These are phyloP conservation scores for Liasis olivaceus DNA, from an alignment of 2,797 vertebrate genomes.

Conservation along the genomic window DNA sequence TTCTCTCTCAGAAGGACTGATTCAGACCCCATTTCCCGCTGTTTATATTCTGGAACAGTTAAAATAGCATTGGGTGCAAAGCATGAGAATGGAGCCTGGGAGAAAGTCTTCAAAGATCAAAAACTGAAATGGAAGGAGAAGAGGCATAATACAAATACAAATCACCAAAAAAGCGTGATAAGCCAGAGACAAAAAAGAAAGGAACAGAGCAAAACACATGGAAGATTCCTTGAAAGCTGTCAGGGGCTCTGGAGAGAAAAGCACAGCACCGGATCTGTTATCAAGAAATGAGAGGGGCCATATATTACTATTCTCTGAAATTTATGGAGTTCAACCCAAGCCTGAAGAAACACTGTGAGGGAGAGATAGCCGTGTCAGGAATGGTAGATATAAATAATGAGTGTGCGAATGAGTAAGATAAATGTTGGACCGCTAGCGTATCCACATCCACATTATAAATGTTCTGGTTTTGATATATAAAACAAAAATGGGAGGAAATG, in stretches of 20 bases:
- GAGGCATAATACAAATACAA: background rate
- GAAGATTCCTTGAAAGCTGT: background rate
- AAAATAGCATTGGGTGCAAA: background rate
- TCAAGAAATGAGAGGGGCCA: background rate
- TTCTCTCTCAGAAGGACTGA: background rate
- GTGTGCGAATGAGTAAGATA: conserved; percentile 7
- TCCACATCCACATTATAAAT: conserved; percentile 6
- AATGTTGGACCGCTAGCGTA: background rate
- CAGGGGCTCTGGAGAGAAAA: background rate
- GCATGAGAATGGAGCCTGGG: background rate
- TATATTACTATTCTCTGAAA: conserved; percentile 6
- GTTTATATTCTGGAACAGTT: background rate
- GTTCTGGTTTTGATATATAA: conserved; percentile 4
- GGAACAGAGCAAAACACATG: background rate
- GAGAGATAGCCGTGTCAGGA: background rate
- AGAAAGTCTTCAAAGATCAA: background rate
- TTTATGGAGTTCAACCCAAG: background rate
- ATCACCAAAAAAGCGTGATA: background rate
- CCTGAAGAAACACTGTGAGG: background rate
- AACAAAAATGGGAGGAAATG: background rate
- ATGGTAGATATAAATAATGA: conserved; percentile 23
- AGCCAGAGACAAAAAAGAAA: background rate
- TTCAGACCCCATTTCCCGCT: background rate
- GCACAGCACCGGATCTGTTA: background rate
- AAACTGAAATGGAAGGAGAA: background rate